Percentiles rank a stretch among this genome's conserved stretches.
These are phyloP conservation scores for Ruditapes philippinarum DNA, from an alignment of 1,140 invertebrate species.

Conservation along the genomic window DNA sequence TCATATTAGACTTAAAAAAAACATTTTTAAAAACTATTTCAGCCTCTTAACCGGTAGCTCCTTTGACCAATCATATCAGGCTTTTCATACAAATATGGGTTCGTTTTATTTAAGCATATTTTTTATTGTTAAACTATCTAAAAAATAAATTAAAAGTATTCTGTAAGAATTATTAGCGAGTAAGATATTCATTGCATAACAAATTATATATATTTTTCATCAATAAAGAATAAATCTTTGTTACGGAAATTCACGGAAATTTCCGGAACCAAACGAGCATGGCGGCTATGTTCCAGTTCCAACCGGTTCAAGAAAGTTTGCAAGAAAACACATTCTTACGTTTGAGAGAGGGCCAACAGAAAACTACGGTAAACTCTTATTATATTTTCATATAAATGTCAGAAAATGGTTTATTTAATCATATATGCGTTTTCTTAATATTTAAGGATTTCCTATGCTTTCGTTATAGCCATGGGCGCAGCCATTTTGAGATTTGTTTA, in stretches of 20 bases:
- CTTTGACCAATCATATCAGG: not conserved
- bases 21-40: no score
- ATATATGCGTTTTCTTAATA: slow-evolving; percentile 18
- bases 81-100: not conserved
- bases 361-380: slow-evolving; percentile 60
- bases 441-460: slow-evolving; percentile 40
- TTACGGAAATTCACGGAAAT: slow-evolving; percentile 75
- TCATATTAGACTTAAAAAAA: no score
- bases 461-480: slow-evolving; percentile 77
- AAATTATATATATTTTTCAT: not conserved
- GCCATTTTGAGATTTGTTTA: slow-evolving; percentile 81
- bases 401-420: slow-evolving; percentile 4
- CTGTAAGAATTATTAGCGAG: no score
- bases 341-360: slow-evolving; percentile 37
- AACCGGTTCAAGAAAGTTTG: slow-evolving; percentile 85
- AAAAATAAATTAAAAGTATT: no score
- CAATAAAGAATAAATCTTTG: not conserved
- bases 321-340: slow-evolving; percentile 76
- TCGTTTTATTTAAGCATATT: not conserved
- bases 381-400: slow-evolving; percentile 17
- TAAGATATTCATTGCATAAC: no score
- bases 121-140: not conserved
- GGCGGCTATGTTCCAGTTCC: slow-evolving; percentile 86
- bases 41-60: no score
- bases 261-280: slow-evolving; percentile 77